phyloP scores from a whole-genome alignment of 2,113 vertebrate genomes.

The Mola mola region DNA sequence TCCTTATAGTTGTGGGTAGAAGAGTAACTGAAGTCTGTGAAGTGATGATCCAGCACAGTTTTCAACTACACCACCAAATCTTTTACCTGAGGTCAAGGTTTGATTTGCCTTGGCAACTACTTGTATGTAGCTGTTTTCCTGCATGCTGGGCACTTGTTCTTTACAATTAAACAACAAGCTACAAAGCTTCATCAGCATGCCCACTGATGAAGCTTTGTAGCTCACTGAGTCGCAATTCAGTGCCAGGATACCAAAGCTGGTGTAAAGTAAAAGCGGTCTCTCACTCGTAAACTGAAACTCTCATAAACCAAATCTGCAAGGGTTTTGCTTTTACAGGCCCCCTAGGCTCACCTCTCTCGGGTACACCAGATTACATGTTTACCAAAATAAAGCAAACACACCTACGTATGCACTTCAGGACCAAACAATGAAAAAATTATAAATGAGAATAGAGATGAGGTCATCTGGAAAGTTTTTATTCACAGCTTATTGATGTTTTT shows the following conservation, averaged over 20 bases:
- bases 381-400: conserved; percentile 15
- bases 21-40: conserved; percentile 28
- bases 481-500: background rate
- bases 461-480: background rate
- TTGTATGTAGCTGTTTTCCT: background rate
- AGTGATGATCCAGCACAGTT: background rate
- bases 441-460: too few relatives aligned
- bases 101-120: conserved; percentile 12
- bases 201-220: background rate
- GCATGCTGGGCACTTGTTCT: background rate
- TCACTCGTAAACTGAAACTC: conserved; percentile 46
- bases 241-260: conserved; percentile 13
- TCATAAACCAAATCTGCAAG: conserved; percentile 53
- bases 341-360: conserved; percentile 23
- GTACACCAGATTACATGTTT: conserved; percentile 31
- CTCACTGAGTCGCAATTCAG: conserved; percentile 5
- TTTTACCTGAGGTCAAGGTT: conserved; percentile 3
- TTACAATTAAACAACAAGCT: too few relatives aligned
- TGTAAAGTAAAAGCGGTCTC: conserved; percentile 7
- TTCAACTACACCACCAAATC: background rate
- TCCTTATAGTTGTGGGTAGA: background rate
- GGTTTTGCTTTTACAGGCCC: conserved; percentile 46
- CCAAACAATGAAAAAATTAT: too few relatives aligned
- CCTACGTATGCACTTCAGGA: background rate
- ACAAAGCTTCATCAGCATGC: background rate